These are phyloP conservation scores for Micropterix aruncella DNA, from an alignment of 2,888 invertebrate species.

Conservation along the genomic window DNA sequence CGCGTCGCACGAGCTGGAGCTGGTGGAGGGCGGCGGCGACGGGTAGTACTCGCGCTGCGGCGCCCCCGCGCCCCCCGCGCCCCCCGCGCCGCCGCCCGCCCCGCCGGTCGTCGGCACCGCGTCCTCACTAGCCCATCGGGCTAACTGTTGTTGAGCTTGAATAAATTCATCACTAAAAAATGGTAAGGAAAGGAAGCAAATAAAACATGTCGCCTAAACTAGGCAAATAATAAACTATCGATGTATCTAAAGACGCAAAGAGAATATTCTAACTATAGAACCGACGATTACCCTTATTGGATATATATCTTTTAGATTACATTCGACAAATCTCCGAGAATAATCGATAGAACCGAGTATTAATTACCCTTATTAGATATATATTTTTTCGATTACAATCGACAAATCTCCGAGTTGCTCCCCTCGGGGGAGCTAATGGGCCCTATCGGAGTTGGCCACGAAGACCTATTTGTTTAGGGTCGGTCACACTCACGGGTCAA, in stretches of 20 bases:
- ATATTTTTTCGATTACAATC: too few relatives aligned
- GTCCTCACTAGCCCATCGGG: slow-evolving; percentile 90
- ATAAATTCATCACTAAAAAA: slow-evolving; percentile 95
- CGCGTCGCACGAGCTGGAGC: slow-evolving; percentile 20
- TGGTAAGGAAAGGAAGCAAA: slow-evolving; percentile 56
- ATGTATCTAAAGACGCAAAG: not conserved
- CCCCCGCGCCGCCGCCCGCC: slow-evolving; percentile 25
- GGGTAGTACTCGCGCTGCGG: slow-evolving; percentile 41
- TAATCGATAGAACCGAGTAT: too few relatives aligned
- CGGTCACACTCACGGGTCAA: too few relatives aligned
- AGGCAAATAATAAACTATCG: slow-evolving; percentile 3
- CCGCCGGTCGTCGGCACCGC: slow-evolving; percentile 42
- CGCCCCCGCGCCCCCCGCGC: slow-evolving; percentile 35
- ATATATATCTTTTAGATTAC: not conserved
- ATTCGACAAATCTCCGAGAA: too few relatives aligned
- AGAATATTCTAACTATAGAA: not conserved
- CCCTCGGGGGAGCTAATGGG: too few relatives aligned
- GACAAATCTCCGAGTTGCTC: too few relatives aligned
- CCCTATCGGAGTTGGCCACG: too few relatives aligned
- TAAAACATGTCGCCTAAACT: not conserved
- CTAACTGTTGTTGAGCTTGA: slow-evolving; percentile 94
- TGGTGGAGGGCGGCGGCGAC: slow-evolving; percentile 25
- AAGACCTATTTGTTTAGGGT: too few relatives aligned
- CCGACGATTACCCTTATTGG: not conserved
- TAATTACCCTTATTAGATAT: too few relatives aligned